Conservation (phyloP, 2,888 invertebrate genomes). For the Cheilosia urbana region DNA sequence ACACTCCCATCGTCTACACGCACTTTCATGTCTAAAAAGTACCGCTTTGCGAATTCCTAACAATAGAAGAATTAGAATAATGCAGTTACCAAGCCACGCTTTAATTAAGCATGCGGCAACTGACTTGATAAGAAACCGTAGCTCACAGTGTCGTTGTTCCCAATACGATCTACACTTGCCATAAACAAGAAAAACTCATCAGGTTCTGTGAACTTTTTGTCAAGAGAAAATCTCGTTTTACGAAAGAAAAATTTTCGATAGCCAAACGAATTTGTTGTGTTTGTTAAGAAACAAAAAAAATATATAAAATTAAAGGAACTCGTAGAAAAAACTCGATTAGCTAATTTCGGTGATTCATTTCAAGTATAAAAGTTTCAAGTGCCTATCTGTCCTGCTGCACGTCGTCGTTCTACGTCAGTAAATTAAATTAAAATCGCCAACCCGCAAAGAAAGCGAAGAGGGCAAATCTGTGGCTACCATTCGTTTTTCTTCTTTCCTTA, state of each 20-base stretch:
- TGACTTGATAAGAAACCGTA: constrained; percentile 24
- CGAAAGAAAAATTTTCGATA: constrained; percentile 57
- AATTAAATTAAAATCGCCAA: constrained; percentile 31
- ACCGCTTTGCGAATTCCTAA: constrained; percentile 31
- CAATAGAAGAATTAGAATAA: constrained; percentile 37
- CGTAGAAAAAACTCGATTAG: constrained; percentile 19
- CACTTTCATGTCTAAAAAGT: constrained; percentile 15
- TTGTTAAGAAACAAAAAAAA: constrained; percentile 63
- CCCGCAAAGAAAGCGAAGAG: background rate
- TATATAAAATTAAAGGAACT: constrained; percentile 9
- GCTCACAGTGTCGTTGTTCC: constrained; percentile 11
- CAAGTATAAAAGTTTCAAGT: background rate
- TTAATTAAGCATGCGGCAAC: constrained; percentile 16
- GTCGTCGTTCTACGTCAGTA: constrained; percentile 1
- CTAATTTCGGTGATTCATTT: background rate
- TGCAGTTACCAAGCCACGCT: constrained; percentile 47
- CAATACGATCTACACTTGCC: constrained; percentile 45
- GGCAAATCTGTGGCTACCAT: constrained; percentile 50
- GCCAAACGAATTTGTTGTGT: constrained; percentile 67
- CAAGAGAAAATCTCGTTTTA: constrained; percentile 50
- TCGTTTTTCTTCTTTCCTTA: constrained; percentile 42
- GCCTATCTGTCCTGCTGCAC: background rate
- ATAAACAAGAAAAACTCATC: constrained; percentile 37
- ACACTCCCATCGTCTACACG: constrained; percentile 16
- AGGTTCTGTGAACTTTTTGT: constrained; percentile 47